Conservation (phyloP, 2,113 vertebrate genomes). For the Cryptotis parvus region DNA sequence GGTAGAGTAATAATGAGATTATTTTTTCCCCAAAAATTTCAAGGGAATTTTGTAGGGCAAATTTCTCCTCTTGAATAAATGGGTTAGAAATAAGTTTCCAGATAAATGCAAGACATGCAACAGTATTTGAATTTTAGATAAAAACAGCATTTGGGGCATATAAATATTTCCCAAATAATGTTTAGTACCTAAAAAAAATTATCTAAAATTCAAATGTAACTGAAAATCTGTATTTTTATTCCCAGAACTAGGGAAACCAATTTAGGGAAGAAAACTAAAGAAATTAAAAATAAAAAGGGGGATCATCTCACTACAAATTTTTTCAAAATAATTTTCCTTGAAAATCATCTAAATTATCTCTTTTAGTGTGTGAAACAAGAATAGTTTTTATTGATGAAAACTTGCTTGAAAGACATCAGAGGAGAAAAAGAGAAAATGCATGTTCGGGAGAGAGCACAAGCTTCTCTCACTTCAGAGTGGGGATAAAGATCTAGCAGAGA, state of each 20-base stretch:
- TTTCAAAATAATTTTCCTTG: not conserved
- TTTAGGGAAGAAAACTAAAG: not conserved
- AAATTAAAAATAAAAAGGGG: not conserved
- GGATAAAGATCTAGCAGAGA: too few species aligned
- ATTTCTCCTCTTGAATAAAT: not conserved
- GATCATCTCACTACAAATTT: not conserved
- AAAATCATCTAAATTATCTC: not conserved
- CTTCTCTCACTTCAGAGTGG: too few species aligned
- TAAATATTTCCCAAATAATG: slow-evolving; percentile 9
- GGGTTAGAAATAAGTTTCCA: not conserved
- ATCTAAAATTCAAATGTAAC: slow-evolving; percentile 14
- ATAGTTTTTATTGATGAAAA: too few species aligned
- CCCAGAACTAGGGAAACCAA: not conserved
- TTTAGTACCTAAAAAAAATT: not conserved
- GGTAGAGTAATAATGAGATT: too few species aligned
- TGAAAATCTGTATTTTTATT: not conserved
- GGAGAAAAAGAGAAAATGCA: too few species aligned
- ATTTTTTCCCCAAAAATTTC: too few species aligned
- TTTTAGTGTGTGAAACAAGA: too few species aligned
- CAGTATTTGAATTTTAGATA: slow-evolving; percentile 17
- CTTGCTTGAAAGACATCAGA: too few species aligned
- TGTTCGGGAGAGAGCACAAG: too few species aligned
- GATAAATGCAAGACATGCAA: not conserved
- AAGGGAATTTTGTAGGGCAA: not conserved
- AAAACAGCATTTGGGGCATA: not conserved